Base-by-base conservation (phyloP, 2,888 invertebrate species). In the Rhamphomyia laevipes region DNA sequence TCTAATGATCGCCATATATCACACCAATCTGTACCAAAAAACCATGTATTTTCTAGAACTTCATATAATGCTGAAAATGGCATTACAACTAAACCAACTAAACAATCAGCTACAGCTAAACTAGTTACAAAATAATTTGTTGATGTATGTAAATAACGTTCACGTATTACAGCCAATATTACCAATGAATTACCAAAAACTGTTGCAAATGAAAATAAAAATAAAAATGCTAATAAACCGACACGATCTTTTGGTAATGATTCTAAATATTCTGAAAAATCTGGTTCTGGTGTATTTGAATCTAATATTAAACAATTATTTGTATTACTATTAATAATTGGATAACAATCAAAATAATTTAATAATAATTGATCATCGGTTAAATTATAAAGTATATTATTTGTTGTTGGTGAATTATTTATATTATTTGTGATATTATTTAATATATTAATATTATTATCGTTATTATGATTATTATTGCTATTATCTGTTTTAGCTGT, bases 91-190 rank as follows among this genome's bases (percentile, higher is more conserved):
- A 94, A 74, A 0, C 97, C 97, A 5, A 97, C 95, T 42, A 97
- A 75, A 59, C 95, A 91, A 67, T 97, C 97, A 1, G 97, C 96
- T 21, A 94, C 89, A 1, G 97, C 97, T 54, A 97, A 72, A 13
- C 96, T 96, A 11, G 95, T 94, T 54, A 97, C 92, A 68, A 97
- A 92, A 66, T 95, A 97, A 70, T 96, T 96, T 9, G 97, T 97
- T 10, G 96, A 92, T 11, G 95, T 95, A 66, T 96, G 91, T 6
- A 99, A 77, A 63, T 95, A 95, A 17, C 93, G 77, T 66, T 96
- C 96, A 17, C 92, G 77, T 31, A 88, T 81, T 10, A 97, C 96
- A 0, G 96, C 96, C 45, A 91, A 73, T 52, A 97, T 94, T 13
- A 97, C 96, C 46, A 97, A 75, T 63, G 85, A 82, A 70, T 99